A percentile compares a stretch with the other conserved stretches of the same genome.
These are phyloP conservation scores for Leptinotarsa lineolata DNA, from an alignment of 1,140 invertebrate genomes.

Conservation along the genomic window DNA sequence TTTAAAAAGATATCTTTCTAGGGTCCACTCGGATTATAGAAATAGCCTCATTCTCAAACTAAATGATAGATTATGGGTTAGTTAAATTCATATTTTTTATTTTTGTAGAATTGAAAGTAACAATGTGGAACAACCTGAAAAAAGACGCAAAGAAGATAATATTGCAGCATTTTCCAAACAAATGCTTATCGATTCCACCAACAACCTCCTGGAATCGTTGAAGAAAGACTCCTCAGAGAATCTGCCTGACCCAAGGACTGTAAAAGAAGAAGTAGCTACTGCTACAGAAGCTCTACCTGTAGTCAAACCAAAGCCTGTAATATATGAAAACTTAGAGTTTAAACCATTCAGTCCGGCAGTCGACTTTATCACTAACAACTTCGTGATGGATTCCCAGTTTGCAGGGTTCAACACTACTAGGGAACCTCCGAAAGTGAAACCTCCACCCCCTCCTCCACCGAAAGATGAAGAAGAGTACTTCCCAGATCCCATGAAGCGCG, in stretches of 20 bases:
- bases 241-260: constrained; percentile 12
- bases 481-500: constrained; percentile 62
- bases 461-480: constrained; percentile 54
- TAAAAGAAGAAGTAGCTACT: constrained; percentile 27
- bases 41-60: too few species aligned
- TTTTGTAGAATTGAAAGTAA: constrained; percentile 3
- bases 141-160: not conserved
- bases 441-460: constrained; percentile 76
- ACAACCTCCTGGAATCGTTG: constrained; percentile 32
- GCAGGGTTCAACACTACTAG: constrained; percentile 63
- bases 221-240: constrained; percentile 37
- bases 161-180: not conserved
- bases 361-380: constrained; percentile 43
- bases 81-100: too few species aligned
- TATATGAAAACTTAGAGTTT: constrained; percentile 44
- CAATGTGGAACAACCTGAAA: not conserved
- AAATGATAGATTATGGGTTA: too few species aligned
- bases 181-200: constrained; percentile 31
- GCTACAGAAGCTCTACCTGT: constrained; percentile 6
- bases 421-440: constrained; percentile 83
- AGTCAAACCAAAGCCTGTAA: constrained; percentile 34
- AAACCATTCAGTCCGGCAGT: constrained; percentile 29
- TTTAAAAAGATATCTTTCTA: too few species aligned
- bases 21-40: too few species aligned
- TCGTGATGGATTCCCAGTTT: constrained; percentile 38